These are phyloP conservation scores for Cydia pomonella DNA, from an alignment of 1,140 invertebrate species.

Conservation along the genomic window DNA sequence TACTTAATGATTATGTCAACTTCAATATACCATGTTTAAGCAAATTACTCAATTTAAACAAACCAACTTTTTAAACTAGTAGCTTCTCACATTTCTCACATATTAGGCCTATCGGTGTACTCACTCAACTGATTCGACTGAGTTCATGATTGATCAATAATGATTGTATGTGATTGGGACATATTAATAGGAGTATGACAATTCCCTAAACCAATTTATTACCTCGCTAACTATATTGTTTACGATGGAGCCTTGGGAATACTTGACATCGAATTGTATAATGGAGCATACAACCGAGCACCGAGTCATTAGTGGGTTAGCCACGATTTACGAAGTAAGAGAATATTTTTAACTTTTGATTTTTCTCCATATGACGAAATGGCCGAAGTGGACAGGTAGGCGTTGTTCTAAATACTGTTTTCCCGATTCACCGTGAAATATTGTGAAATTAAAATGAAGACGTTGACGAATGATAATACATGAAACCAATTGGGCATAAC, in stretches of 20 bases:
- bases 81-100: no score
- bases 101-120: neutral
- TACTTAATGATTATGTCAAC: no score
- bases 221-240: constrained; percentile 25
- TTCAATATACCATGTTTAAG: no score
- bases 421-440: neutral
- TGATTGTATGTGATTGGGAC: constrained; percentile 7
- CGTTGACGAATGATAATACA: neutral
- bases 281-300: neutral
- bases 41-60: no score
- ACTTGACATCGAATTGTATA: constrained; percentile 14
- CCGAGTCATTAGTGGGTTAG: neutral
- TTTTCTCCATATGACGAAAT: no score
- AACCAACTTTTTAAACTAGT: no score
- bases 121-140: neutral
- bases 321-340: neutral
- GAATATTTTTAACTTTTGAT: neutral
- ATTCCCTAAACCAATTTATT: constrained; percentile 31
- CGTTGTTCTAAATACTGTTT: no score
- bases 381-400: no score
- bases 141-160: constrained; percentile 11
- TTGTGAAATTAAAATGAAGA: neutral
- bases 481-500: neutral
- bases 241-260: constrained; percentile 13
- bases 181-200: constrained; percentile 27